Percentiles rank a stretch among this genome's conserved stretches.
Conservation (phyloP, 2,797 vertebrate species). For the Macropus fuliginosus region DNA sequence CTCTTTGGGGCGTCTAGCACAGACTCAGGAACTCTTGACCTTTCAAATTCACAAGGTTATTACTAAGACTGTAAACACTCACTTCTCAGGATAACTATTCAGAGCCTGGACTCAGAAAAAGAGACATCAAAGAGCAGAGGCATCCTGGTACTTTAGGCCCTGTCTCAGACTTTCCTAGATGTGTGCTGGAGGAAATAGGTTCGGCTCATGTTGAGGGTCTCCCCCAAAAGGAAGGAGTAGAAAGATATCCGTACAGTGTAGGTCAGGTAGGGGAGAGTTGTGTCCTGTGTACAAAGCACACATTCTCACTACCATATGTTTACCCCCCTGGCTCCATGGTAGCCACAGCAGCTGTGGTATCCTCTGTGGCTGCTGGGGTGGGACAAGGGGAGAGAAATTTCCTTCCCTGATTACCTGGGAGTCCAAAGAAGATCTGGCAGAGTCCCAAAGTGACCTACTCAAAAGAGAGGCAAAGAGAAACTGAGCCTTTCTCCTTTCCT, state of each 20-base stretch:
- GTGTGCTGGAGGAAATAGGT: neutral
- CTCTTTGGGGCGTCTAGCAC: neutral
- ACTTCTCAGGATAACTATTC: neutral
- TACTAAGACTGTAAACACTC: neutral
- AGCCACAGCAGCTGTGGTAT: neutral
- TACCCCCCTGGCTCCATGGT: neutral
- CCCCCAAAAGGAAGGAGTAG: neutral
- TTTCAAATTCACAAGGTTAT: neutral
- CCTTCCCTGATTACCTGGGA: neutral
- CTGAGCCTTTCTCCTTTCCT: neutral
- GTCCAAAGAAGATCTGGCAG: neutral
- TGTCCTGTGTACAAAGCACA: neutral
- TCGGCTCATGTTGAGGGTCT: neutral
- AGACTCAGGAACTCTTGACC: neutral
- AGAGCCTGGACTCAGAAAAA: neutral
- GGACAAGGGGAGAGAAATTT: neutral
- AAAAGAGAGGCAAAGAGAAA: neutral
- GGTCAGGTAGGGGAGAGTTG: neutral
- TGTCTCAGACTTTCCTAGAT: neutral
- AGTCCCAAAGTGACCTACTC: neutral
- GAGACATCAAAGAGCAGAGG: neutral
- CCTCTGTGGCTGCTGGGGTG: neutral
- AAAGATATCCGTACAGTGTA: neutral
- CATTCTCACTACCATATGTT: neutral
- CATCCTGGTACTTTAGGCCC: neutral